Conservation (phyloP, 2,113 vertebrate species). For the Noturus placidus region DNA sequence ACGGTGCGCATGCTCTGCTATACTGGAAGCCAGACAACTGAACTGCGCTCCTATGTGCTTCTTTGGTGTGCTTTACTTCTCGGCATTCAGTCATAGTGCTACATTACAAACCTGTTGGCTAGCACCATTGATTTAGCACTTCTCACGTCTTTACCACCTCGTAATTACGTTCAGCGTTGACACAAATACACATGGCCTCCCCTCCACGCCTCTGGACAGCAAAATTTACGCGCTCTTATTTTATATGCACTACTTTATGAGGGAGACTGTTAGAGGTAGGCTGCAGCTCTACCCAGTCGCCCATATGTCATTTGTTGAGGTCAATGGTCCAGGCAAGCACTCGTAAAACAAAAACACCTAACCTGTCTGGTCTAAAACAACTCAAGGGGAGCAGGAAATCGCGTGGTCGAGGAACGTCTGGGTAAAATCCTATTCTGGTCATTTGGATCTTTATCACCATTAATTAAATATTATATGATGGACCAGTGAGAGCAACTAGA, state of each 20-base stretch:
- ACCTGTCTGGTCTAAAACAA: constrained; percentile 41
- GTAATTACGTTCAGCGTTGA: constrained; percentile 80
- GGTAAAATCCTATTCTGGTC: constrained; percentile 30
- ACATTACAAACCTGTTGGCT: constrained; percentile 80
- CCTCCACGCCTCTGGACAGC: constrained; percentile 64
- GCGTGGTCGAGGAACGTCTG: constrained; percentile 18
- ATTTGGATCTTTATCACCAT: constrained; percentile 31
- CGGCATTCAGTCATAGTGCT: constrained; percentile 72
- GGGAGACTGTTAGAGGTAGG: constrained; percentile 69
- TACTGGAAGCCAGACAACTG: constrained; percentile 70
- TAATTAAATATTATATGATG: constrained; percentile 43
- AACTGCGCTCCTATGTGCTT: constrained; percentile 60
- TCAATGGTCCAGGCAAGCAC: constrained; percentile 70
- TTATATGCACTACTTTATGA: constrained; percentile 75
- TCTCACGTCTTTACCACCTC: constrained; percentile 77
- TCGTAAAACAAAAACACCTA: constrained; percentile 59
- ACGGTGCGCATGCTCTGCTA: constrained; percentile 72
- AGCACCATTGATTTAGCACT: constrained; percentile 81
- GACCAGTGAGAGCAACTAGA: constrained; percentile 37
- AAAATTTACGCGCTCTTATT: constrained; percentile 76
- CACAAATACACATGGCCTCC: constrained; percentile 72
- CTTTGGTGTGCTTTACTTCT: constrained; percentile 63
- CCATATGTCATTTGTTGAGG: constrained; percentile 75
- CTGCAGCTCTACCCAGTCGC: constrained; percentile 71
- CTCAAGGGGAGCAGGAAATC: constrained; percentile 20